These are phyloP conservation scores for Rhinogobio ventralis DNA, from an alignment of 2,797 vertebrate species.

Conservation along the genomic window DNA sequence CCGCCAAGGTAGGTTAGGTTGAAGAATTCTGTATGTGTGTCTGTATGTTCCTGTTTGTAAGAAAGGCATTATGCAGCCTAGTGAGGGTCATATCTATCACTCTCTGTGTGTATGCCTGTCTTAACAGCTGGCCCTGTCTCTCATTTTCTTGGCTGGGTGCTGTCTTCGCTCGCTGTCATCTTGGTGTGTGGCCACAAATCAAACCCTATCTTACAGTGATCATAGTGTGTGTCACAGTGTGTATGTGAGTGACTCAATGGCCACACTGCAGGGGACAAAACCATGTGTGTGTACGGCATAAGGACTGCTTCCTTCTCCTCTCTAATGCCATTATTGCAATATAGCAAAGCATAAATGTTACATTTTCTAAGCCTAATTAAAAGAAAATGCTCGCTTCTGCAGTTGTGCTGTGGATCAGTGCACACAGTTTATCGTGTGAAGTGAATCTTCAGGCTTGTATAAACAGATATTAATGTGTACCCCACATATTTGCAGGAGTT, in stretches of 20 bases:
- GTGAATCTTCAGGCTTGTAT: conserved; percentile 14
- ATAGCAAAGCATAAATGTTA: conserved; percentile 25
- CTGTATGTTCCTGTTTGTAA: conserved; percentile 44
- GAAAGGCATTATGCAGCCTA: conserved; percentile 33
- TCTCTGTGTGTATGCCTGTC: background rate
- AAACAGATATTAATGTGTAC: background rate
- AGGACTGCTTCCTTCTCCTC: conserved; percentile 21
- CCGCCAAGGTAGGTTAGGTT: conserved; percentile 88
- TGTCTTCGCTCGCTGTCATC: conserved; percentile 36
- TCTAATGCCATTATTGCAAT: conserved; percentile 4
- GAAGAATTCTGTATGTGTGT: conserved; percentile 41
- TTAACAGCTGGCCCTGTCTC: conserved; percentile 41
- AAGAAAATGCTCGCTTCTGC: conserved; percentile 4
- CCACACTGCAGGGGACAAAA: conserved; percentile 41
- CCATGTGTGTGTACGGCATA: conserved; percentile 38
- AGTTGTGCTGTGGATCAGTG: conserved; percentile 11
- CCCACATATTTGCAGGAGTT: background rate
- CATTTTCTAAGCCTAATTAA: conserved; percentile 22
- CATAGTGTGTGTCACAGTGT: conserved; percentile 26
- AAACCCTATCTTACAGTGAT: conserved; percentile 28
- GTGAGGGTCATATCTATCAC: conserved; percentile 5
- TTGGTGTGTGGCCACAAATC: conserved; percentile 50
- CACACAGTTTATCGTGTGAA: background rate
- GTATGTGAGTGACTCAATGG: conserved; percentile 28
- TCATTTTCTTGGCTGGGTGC: conserved; percentile 44